Conservation (phyloP, 2,888 invertebrate genomes). For the Dichetophora obliterata region DNA sequence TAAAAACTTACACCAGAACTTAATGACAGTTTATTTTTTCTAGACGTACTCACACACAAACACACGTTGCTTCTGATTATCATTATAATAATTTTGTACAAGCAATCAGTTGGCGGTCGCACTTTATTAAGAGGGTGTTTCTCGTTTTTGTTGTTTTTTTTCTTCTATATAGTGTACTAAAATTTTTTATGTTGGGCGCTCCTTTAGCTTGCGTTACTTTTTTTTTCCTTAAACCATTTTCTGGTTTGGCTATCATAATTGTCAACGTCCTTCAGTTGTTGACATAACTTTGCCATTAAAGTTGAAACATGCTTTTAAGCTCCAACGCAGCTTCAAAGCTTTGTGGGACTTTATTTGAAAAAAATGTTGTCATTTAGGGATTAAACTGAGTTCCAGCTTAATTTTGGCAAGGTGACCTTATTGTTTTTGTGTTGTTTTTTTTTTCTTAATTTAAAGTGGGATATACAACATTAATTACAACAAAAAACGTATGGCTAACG, state of each 20-base stretch:
- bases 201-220: neutral
- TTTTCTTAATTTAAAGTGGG: too few relatives aligned
- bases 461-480: too few relatives aligned
- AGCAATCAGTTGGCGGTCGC: neutral
- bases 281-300: neutral
- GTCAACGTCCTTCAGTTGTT: conserved; percentile 14
- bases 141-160: too few relatives aligned
- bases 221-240: neutral
- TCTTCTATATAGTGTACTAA: neutral
- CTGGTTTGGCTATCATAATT: conserved; percentile 2
- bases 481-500: too few relatives aligned
- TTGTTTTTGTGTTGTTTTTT: too few relatives aligned
- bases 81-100: neutral
- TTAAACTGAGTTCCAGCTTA: too few relatives aligned
- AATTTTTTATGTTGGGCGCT: neutral
- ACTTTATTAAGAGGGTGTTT: neutral
- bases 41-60: neutral
- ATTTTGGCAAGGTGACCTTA: too few relatives aligned
- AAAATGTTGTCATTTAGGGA: too few relatives aligned
- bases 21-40: neutral
- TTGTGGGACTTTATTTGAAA: too few relatives aligned
- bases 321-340: neutral
- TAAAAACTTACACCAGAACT: too few relatives aligned
- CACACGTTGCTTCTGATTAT: neutral
- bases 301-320: neutral